Evolutionary conservation across 2,113 vertebrate genomes (phyloP).

Genomic region (Drymodes brunneopygia): DNA sequence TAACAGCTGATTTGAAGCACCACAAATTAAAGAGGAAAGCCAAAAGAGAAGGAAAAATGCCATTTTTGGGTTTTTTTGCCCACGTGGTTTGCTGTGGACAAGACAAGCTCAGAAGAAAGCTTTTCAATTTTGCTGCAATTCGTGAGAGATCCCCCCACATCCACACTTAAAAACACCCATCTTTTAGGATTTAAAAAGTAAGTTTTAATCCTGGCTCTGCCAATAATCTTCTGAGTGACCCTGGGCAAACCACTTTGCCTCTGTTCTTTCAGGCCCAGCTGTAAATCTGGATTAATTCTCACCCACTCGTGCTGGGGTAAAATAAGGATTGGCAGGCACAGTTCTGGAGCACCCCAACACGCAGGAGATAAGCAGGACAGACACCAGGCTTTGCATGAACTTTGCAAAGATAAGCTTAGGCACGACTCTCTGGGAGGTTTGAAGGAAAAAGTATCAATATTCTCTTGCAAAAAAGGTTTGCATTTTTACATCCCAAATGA

Average conservation of each 20-base stretch:
- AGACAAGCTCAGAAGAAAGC: background rate
- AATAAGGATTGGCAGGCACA: background rate
- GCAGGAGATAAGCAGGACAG: background rate
- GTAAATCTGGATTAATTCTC: slow-evolving; percentile 34
- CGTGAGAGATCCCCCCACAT: background rate
- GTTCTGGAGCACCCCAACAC: background rate
- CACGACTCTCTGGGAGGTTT: background rate
- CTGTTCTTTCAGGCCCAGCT: background rate
- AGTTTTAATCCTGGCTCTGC: slow-evolving; percentile 15
- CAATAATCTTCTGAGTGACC: slow-evolving; percentile 42
- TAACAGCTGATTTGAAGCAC: background rate
- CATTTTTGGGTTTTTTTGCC: background rate
- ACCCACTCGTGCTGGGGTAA: background rate
- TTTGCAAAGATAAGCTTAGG: background rate
- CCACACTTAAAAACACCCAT: background rate
- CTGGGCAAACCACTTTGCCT: background rate
- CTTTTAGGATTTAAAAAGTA: slow-evolving; percentile 10
- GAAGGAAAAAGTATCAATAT: background rate
- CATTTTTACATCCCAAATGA: background rate
- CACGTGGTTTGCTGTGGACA: background rate
- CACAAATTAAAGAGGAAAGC: background rate
- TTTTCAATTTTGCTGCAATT: background rate
- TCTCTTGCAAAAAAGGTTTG: background rate
- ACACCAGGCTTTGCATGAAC: background rate
- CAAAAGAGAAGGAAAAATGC: background rate